Evolutionary conservation across 2,888 invertebrate species (phyloP).

Genomic region (Gari tellinella): DNA sequence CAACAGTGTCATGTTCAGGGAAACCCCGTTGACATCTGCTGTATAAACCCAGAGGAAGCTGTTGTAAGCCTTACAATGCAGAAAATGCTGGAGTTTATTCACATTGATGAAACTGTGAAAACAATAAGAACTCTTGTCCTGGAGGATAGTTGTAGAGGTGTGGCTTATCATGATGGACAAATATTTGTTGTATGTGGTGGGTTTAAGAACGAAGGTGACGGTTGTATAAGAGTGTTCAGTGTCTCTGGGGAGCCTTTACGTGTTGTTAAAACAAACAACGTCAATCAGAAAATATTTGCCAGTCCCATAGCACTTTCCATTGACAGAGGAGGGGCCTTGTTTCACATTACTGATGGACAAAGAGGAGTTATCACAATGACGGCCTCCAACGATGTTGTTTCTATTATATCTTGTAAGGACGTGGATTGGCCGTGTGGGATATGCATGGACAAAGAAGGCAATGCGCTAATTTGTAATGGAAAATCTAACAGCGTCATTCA

Average conservation of each 20-base stretch:
- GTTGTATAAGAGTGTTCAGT: slow-evolving; percentile 32
- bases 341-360: slow-evolving; percentile 47
- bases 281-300: slow-evolving; percentile 43
- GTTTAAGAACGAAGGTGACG: slow-evolving; percentile 41
- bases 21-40: slow-evolving; percentile 33
- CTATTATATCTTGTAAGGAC: slow-evolving; percentile 33
- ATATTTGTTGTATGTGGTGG: slow-evolving; percentile 52
- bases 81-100: slow-evolving; percentile 38
- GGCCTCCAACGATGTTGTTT: slow-evolving; percentile 41
- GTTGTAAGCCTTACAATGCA: slow-evolving; percentile 39
- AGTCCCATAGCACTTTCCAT: slow-evolving; percentile 38
- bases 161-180: slow-evolving; percentile 29
- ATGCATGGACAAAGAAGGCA: slow-evolving; percentile 40
- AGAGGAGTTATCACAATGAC: slow-evolving; percentile 47
- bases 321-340: slow-evolving; percentile 19
- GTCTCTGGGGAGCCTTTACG: slow-evolving; percentile 29
- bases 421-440: slow-evolving; percentile 53
- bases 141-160: slow-evolving; percentile 43
- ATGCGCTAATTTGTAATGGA: slow-evolving; percentile 36
- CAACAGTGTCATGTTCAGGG: slow-evolving; percentile 21
- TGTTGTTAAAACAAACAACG: slow-evolving; percentile 41
- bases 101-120: slow-evolving; percentile 15
- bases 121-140: slow-evolving; percentile 20
- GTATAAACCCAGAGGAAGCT: slow-evolving; percentile 32
- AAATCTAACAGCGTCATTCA: slow-evolving; percentile 31